Base-by-base conservation (phyloP, 1,140 invertebrate genomes). In the Drosophila sechellia region DNA sequence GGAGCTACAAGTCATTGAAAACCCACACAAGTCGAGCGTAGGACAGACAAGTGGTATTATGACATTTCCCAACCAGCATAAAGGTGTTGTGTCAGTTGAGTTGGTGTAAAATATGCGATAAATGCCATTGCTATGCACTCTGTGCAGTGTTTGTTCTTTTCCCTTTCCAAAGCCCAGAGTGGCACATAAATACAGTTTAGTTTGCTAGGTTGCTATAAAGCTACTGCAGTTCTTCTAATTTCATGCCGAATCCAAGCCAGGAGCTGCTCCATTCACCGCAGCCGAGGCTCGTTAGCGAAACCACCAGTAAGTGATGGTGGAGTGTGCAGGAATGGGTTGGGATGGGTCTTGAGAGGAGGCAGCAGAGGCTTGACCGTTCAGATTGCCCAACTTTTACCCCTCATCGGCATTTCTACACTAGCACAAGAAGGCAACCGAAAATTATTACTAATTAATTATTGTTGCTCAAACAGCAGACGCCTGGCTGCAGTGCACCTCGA, bases 381-480 rank as follows among this genome's bases (percentile, higher is more conserved):
- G 34, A 34, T 63, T 63, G 17, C 60, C 27, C 57, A 65, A 65
- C 61, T 45, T 43, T 65, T 25, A 46, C 57, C 12, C 45, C 46
- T 57, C 59, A 40, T 64, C 37, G 43, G 46, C 72, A 75, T 75
- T 75, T 74, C 70, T 74, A 75, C 74, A 74, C 55, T 59, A 66
- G 40, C 50, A 52, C 42, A 46, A 55, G 71, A 58, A 77, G 50
- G 54, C 50, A 64, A 65, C 37, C 37, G 34, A 75, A 76, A 58
- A 77, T 78, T 56, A 86, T 86, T 86, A 56, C 42, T 42, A 71
- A 86, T 86, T 81, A 85, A 86, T 86, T 78, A 81, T 80, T 75
- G 83, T 78, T 81, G 81, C 81, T 77, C 65, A 79, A 63, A 84
- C 11, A 10, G 20, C 43, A 4, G 43, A 25, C 4, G 43, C 4